A percentile compares a stretch with the other conserved stretches of the same genome.
Conservation (phyloP, 2,797 vertebrate genomes). For the Phoxinus dragarum region DNA sequence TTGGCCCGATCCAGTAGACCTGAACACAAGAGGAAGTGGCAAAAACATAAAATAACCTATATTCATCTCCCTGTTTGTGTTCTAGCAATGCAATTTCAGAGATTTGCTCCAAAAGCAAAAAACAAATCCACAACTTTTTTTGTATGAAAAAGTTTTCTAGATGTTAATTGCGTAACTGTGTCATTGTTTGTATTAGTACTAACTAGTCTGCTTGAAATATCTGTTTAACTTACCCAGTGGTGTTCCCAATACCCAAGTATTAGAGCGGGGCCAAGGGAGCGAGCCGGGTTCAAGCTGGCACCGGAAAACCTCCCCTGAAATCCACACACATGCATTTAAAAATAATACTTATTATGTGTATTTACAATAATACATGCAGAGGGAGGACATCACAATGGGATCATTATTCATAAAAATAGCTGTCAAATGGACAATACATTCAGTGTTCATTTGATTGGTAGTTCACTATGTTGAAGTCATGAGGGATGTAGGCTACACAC, state of each 20-base stretch:
- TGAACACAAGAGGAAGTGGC: constrained; percentile 57
- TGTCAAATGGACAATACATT: neutral
- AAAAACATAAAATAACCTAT: neutral
- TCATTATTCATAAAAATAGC: neutral
- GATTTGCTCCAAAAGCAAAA: neutral
- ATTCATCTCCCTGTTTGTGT: neutral
- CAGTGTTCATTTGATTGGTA: neutral
- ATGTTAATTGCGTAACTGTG: neutral
- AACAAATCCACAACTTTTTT: no score
- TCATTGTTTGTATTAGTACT: neutral
- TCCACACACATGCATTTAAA: constrained; percentile 27
- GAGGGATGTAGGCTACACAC: neutral
- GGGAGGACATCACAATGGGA: neutral
- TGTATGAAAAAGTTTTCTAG: neutral
- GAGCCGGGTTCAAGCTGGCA: constrained; percentile 85
- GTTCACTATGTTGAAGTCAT: neutral
- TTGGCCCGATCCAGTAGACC: constrained; percentile 86
- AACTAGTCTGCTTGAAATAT: neutral
- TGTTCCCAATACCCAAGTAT: constrained; percentile 85
- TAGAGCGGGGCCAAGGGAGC: constrained; percentile 82
- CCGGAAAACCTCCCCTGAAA: constrained; percentile 81
- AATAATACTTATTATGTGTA: neutral
- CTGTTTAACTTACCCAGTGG: constrained; percentile 82
- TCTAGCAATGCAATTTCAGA: neutral
- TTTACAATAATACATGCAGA: neutral